Base-by-base conservation (phyloP, 2,797 vertebrate genomes). In the Pteropus rufus region DNA sequence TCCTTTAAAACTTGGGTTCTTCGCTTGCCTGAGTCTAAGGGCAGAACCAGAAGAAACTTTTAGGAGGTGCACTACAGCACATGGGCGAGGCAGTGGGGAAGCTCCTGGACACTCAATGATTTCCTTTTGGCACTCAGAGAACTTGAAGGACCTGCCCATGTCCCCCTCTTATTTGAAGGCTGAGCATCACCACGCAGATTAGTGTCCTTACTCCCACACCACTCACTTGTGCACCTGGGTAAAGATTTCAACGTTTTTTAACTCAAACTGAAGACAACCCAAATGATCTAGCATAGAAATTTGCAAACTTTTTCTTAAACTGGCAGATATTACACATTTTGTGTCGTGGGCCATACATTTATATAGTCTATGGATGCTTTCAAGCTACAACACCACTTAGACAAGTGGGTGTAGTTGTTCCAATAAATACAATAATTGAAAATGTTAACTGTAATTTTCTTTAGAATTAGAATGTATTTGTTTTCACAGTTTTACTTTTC, bases 401-500 rank as follows among this genome's bases (percentile, higher is more conserved):
- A 88, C 18, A 52, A 84, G 77, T 44, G 36, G 14, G 3, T 36
- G 5, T 56, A 24, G 29, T 2, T 85, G 21, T 75, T 65, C 65
- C 73, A 85, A 93, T 54, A 46, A 75, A 82, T 52, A 4, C 34
- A 88, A 49, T 31, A 93, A 67, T 79, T 29, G 39, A 89, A 83
- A 92, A 46, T 91, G 7, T 72, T 95, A 72, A 80, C 34, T 46
- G 0, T 58, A n/a, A 79, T 83, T 93, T 95, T 88, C 34, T 87
- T 86, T 69, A 84, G 29, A 15, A 80, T 87, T 94, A 89, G 2
- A 76, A 91, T 87, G 36, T 31, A 82, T 49, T 89, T 93, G 16
- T 62, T 96, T 88, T 77, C 39, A 82, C 52, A 69, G 26, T 93
- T 94, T 93, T 60, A 67, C 5, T 88, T 88, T 93, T 87, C 16